Evolutionary conservation across 2,797 vertebrate genomes (phyloP), one percentile per base, ranked within the genome.

Genomic region (Catharus ustulatus): DNA sequence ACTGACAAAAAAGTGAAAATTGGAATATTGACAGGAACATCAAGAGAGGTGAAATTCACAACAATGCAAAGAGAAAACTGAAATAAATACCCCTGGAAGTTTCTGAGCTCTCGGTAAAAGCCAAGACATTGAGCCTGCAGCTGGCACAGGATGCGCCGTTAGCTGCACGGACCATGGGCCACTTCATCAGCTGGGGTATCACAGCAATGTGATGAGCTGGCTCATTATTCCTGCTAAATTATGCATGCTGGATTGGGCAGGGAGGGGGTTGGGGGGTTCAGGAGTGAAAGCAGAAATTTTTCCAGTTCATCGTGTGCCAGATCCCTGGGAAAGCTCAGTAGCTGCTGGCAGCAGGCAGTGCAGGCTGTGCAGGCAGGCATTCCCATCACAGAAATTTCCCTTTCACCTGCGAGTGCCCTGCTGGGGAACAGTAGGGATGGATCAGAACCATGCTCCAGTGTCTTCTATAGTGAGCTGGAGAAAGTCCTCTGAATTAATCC

Each of bases 41-140:
- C 64, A 80, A 90, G 79, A 67, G 84, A 75, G 48, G 0, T 81
- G 73, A 91, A 87, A 36, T 66, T 76, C 92, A 84, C 79, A 81
- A 67, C 62, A 93, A 81, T 51, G 64, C 51, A n/a, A 82, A 83
- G 72, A 78, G 64, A 96, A 76, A 59, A 63, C 61, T 96, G 97
- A 90, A 88, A 88, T 98, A 98, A 6, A 98, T 97, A 58, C 97
- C 93, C 93, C 98, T 85, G 11, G 97, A 97, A 6, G 98, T 98
- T 97, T 98, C 97, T 0, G 97, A 97, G 94, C 97, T 98, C 95
- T 98, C 62, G 94, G 97, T 97, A 98, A 95, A 98, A 98, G 75
- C 98, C 95, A 77, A 94, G 97, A 68, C 23, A 32, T 34, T 81
- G 91, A 95, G 27, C 61, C 80, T 82, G 10, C 93, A 5, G 45